A percentile compares a stretch with the other conserved stretches of the same genome.
Conservation (phyloP, 2,113 vertebrate species). For the Oryzias curvinotus region DNA sequence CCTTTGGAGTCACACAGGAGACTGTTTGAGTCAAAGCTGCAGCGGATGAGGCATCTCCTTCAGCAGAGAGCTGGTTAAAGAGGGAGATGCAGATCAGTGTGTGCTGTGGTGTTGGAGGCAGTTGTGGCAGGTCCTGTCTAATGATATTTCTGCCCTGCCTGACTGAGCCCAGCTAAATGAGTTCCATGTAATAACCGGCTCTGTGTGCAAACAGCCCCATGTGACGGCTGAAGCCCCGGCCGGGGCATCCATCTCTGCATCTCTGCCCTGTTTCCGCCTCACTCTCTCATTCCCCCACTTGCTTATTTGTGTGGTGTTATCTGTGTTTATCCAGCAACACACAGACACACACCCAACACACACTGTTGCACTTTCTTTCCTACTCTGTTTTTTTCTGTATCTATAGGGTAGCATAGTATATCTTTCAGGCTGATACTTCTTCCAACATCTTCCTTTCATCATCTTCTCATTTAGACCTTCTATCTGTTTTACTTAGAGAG, state of each 20-base stretch:
- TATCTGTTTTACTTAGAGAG: constrained; percentile 55
- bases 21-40: constrained; percentile 12
- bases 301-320: constrained; percentile 53
- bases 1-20: constrained; percentile 12
- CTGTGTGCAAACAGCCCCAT: constrained; percentile 67
- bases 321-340: constrained; percentile 15
- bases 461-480: constrained; percentile 64
- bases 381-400: constrained; percentile 37
- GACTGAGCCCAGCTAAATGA: constrained; percentile 75
- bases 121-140: constrained; percentile 60
- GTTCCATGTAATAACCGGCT: constrained; percentile 72
- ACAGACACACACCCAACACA: constrained; percentile 4
- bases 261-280: constrained; percentile 53
- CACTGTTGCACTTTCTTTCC: constrained; percentile 41
- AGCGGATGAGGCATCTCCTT: constrained; percentile 3
- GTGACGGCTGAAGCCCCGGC: constrained; percentile 52
- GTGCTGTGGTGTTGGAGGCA: constrained; percentile 35
- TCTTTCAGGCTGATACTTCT: constrained; percentile 69
- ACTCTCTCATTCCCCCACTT: constrained; percentile 59
- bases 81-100: constrained; percentile 51
- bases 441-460: constrained; percentile 67
- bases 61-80: constrained; percentile 30
- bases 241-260: constrained; percentile 64
- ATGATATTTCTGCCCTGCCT: constrained; percentile 76
- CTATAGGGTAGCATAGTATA: constrained; percentile 55